phyloP scores from a whole-genome alignment of 2,113 vertebrate genomes.

The Strix aluco region DNA sequence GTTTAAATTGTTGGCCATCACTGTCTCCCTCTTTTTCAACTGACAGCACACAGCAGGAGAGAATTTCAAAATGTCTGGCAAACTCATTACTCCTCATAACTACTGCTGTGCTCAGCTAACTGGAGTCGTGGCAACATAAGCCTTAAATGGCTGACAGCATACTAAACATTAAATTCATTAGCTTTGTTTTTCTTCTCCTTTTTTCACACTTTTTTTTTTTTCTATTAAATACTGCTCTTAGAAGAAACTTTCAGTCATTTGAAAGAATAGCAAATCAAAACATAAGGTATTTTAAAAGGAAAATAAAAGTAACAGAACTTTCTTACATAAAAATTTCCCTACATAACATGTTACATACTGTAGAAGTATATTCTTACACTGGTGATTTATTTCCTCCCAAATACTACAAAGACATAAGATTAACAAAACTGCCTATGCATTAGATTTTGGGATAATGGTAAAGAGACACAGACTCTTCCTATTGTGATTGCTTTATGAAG shows the following conservation, averaged over 20 bases:
- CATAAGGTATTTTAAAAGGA: neutral
- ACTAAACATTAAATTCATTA: conserved; percentile 18
- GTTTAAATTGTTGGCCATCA: conserved; percentile 48
- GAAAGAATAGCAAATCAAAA: neutral
- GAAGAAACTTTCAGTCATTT: neutral
- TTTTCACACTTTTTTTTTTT: neutral
- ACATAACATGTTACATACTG: neutral
- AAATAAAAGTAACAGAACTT: neutral
- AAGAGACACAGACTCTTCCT: neutral
- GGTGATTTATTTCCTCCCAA: neutral
- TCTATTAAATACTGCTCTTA: neutral
- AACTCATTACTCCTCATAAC: conserved; percentile 51
- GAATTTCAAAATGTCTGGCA: conserved; percentile 50
- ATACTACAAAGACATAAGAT: neutral
- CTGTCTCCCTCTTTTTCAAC: conserved; percentile 35
- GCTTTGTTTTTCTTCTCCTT: neutral
- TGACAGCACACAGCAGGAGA: conserved; percentile 60
- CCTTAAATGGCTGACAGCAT: conserved; percentile 39
- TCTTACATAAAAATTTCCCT: neutral
- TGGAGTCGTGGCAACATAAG: conserved; percentile 37
- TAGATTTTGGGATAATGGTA: neutral
- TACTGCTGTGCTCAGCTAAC: conserved; percentile 68
- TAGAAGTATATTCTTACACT: neutral
- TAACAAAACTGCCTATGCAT: neutral
- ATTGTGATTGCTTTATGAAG: neutral